Conservation (phyloP, 1,140 invertebrate species). For the Panagrolaimus sp. region DNA sequence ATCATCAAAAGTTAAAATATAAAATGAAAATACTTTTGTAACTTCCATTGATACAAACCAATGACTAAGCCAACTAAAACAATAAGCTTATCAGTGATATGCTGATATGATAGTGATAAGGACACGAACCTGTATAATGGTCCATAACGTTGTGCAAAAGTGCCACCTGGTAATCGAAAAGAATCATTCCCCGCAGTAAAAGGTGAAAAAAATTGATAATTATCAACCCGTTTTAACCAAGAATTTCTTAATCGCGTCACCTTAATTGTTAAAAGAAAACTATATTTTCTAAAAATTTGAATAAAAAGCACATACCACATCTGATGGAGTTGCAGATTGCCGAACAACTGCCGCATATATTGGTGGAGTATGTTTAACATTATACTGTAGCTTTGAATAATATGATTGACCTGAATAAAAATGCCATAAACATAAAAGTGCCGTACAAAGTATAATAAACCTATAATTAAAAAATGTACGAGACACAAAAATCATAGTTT, state of each 20-base stretch:
- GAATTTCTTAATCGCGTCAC: neutral
- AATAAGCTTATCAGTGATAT: neutral
- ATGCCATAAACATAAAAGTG: conserved; percentile 8
- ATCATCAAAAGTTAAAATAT: conserved; percentile 4
- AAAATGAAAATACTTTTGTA: neutral
- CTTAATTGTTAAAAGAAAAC: neutral
- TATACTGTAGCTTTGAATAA: neutral
- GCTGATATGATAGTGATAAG: neutral
- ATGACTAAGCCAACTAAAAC: conserved; percentile 4
- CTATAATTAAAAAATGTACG: no score
- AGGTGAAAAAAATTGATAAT: conserved; percentile 6
- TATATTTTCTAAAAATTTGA: neutral
- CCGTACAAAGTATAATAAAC: conserved; percentile 1
- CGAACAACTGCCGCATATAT: conserved; percentile 4
- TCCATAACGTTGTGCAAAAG: neutral
- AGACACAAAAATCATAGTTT: no score
- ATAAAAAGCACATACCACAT: neutral
- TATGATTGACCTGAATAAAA: neutral
- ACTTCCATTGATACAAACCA: neutral
- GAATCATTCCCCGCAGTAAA: neutral
- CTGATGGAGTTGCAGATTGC: neutral
- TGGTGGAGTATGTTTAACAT: conserved; percentile 2
- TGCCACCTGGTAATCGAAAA: neutral
- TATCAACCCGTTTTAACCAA: conserved; percentile 16
- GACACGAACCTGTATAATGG: neutral